A percentile compares a stretch with the other conserved stretches of the same genome.
These are phyloP conservation scores for Xestia sexstrigata DNA, from an alignment of 2,888 invertebrate genomes.

Conservation along the genomic window DNA sequence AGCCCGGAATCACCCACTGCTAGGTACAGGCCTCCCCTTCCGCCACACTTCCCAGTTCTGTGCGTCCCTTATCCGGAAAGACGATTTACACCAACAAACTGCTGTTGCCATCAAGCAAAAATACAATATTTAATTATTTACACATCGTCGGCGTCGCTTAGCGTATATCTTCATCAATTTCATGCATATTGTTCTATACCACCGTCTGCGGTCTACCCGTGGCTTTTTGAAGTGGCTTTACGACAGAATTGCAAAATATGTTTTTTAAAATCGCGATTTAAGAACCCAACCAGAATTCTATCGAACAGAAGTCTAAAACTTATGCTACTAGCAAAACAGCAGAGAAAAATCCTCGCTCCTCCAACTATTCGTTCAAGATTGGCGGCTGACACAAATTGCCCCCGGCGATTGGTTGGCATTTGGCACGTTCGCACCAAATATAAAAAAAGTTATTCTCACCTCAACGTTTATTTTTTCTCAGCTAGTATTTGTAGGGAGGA, in stretches of 20 bases:
- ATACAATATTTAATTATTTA: not conserved
- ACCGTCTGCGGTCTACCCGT: not conserved
- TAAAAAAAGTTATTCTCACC: slow-evolving; percentile 65
- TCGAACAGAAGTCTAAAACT: slow-evolving; percentile 60
- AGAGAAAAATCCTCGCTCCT: slow-evolving; percentile 55
- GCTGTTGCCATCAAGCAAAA: not conserved
- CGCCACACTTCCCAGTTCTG: too few relatives aligned
- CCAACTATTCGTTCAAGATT: slow-evolving; percentile 58
- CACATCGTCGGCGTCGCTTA: not conserved
- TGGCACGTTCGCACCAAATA: slow-evolving; percentile 71
- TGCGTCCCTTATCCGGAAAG: too few relatives aligned
- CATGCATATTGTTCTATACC: not conserved
- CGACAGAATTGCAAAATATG: slow-evolving; percentile 3
- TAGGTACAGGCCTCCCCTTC: too few relatives aligned
- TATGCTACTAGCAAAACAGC: slow-evolving; percentile 57
- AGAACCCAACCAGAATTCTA: slow-evolving; percentile 49
- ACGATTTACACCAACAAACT: not conserved
- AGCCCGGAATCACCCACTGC: too few relatives aligned
- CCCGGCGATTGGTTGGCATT: slow-evolving; percentile 70
- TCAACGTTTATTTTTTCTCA: slow-evolving; percentile 57
- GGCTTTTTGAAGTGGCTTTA: not conserved
- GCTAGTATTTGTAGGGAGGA: slow-evolving; percentile 24
- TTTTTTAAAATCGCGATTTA: not conserved
- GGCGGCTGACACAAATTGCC: slow-evolving; percentile 71
- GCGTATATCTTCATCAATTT: not conserved